Evolutionary conservation across 2,888 invertebrate species (phyloP).

Genomic region (Crepidodera aurea): DNA sequence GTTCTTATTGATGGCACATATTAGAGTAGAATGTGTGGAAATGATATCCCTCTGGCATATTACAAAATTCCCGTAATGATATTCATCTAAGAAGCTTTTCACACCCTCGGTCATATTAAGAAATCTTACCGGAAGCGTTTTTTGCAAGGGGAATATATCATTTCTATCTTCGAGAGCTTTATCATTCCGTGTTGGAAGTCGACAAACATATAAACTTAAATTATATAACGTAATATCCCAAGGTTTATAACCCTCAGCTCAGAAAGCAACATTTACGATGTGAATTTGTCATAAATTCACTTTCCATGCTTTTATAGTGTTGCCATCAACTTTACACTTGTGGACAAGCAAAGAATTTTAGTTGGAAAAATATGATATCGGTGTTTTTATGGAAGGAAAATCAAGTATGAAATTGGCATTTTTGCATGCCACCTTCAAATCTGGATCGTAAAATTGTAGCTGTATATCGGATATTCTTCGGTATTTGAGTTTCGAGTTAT

Average conservation of each 20-base stretch:
- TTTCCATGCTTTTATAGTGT: conserved; percentile 23
- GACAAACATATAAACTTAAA: conserved; percentile 25
- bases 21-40: neutral
- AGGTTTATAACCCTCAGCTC: conserved; percentile 26
- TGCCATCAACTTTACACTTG: conserved; percentile 27
- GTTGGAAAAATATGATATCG: neutral
- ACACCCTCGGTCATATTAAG: conserved; percentile 15
- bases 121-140: conserved; percentile 18
- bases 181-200: conserved; percentile 18
- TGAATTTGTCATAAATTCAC: conserved; percentile 32
- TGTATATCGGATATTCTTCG: too few species aligned
- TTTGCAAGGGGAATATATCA: conserved; percentile 24
- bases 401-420: too few species aligned
- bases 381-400: too few species aligned
- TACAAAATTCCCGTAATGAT: conserved; percentile 25
- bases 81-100: conserved; percentile 19
- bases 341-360: neutral
- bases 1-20: too few species aligned
- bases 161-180: conserved; percentile 13
- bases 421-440: neutral
- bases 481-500: too few species aligned
- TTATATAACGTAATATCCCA: conserved; percentile 19
- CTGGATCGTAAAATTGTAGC: neutral
- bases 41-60: conserved; percentile 8
- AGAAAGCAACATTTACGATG: conserved; percentile 29